Conservation (phyloP, 2,888 invertebrate genomes). For the Hipparchia sbordonii region DNA sequence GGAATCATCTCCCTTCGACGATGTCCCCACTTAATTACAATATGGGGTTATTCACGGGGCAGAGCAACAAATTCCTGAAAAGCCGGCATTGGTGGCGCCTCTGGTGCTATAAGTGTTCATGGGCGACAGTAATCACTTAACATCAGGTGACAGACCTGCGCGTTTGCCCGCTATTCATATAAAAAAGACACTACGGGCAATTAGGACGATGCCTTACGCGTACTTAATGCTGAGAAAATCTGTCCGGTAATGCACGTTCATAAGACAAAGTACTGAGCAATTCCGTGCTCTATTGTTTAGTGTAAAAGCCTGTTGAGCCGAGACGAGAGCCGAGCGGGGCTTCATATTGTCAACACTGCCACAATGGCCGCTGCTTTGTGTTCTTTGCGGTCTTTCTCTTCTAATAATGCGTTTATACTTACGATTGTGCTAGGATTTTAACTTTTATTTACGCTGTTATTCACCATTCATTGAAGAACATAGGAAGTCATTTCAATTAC, state of each 20-base stretch:
- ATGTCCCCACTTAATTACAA: too few relatives aligned
- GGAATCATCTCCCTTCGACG: too few relatives aligned
- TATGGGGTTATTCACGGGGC: too few relatives aligned
- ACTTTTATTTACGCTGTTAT: not conserved
- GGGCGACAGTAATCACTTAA: too few relatives aligned
- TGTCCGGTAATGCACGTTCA: conserved; percentile 13
- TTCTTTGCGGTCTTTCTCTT: conserved; percentile 17
- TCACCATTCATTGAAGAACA: not conserved
- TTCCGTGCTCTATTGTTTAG: conserved; percentile 21
- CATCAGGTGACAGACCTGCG: too few relatives aligned
- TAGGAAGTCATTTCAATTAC: too few relatives aligned
- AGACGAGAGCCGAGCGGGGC: not conserved
- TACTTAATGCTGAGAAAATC: not conserved
- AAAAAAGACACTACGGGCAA: too few relatives aligned
- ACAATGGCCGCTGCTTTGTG: conserved; percentile 15
- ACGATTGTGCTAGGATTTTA: not conserved
- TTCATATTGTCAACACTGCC: conserved; percentile 16
- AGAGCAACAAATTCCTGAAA: too few relatives aligned
- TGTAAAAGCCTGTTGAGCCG: conserved; percentile 17
- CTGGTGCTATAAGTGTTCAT: too few relatives aligned
- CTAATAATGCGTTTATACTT: conserved; percentile 22
- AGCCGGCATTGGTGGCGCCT: too few relatives aligned
- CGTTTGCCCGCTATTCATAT: too few relatives aligned
- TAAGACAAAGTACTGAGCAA: conserved; percentile 8
- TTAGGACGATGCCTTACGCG: too few relatives aligned